Base-by-base conservation (phyloP, 2,113 vertebrate species). In the Ophthalmotilapia sp. region DNA sequence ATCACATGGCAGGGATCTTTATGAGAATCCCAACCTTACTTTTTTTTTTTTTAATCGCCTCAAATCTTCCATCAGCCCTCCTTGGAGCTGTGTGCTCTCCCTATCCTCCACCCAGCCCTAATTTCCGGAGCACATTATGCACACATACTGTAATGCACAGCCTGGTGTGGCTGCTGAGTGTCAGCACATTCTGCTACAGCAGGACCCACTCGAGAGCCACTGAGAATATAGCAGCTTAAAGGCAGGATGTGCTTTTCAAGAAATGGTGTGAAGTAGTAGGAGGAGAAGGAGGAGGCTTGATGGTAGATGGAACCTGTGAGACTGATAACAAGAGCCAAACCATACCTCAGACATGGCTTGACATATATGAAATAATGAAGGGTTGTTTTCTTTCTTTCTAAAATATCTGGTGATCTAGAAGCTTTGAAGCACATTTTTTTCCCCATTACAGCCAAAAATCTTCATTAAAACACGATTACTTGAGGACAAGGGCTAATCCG, bases 391-490 rank as follows among this genome's bases (percentile, higher is more conserved):
- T 26, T 15, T 9, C 1, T 38, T 21, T 45, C 51, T 9, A 56
- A 40, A 14, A 36, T 33, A 88, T 26, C 79, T 36, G 9, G 19
- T 70, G 70, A 85, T 81, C 70, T 49, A 33, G 42, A 68, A 62
- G 75, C 62, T 81, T 79, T 84, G 9, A 83, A 87, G 51, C 14
- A 17, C 23, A 29, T 17, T 82, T 86, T 79, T 6, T 3, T 0
- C 26, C 58, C 31, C 60, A 60, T 65, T 62, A 38, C 65, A 47
- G 77, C 56, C 13, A 2, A 84, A 92, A 90, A 81, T 85, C 84
- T 86, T 93, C 81, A 92, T 88, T 87, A 93, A 91, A 89, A 81
- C 82, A 33, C 6, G 82, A 92, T 92, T 86, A 88, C 87, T 82
- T 82, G 88, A 89, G 85, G 84, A 58, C 33, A 42, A 82, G 60